phyloP scores from a whole-genome alignment of 2,113 vertebrate species.

The Balaenoptera acutorostrata region DNA sequence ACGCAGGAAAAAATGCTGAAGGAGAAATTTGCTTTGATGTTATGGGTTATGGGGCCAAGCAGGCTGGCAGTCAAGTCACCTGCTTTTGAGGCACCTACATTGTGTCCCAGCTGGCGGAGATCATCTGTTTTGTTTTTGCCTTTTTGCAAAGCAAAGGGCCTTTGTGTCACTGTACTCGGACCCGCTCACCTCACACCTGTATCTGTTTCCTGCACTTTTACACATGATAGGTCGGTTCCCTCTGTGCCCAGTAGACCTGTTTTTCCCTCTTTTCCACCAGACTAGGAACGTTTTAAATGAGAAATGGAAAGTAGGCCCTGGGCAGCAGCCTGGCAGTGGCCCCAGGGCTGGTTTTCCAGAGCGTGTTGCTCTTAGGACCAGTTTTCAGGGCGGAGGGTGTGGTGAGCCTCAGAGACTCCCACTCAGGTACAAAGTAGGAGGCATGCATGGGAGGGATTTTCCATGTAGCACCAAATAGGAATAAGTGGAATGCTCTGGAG shows the following conservation, averaged over 20 bases:
- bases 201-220: neutral
- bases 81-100: neutral
- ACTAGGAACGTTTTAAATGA: neutral
- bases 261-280: neutral
- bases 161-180: neutral
- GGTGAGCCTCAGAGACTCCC: neutral
- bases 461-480: neutral
- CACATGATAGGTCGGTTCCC: neutral
- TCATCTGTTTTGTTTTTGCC: neutral
- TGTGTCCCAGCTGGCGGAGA: neutral
- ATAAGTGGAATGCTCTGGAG: neutral
- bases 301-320: neutral
- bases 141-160: conserved; percentile 22
- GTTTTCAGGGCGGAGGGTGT: neutral
- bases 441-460: neutral
- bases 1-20: neutral
- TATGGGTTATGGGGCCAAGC: neutral
- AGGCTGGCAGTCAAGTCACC: neutral
- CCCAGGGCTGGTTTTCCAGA: neutral
- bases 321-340: neutral
- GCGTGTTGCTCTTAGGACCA: neutral
- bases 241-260: neutral
- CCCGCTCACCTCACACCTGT: neutral
- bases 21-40: neutral
- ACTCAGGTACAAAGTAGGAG: neutral